Percentiles rank a stretch among this genome's conserved stretches.
Evolutionary conservation across 2,113 vertebrate species (phyloP).

Genomic region (Podiceps cristatus): DNA sequence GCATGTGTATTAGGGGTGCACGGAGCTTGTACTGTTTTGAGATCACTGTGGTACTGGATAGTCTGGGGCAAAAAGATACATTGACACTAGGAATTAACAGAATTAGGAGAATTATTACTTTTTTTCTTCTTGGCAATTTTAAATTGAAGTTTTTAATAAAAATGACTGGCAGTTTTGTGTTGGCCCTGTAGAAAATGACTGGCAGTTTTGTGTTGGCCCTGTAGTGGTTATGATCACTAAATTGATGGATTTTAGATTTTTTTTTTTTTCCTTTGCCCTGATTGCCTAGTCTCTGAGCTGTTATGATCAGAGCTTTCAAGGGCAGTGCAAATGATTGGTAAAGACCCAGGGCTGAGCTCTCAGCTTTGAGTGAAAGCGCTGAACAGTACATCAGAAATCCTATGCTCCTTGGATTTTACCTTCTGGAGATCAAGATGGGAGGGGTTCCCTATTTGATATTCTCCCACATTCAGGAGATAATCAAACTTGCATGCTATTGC

Average conservation of each 20-base stretch:
- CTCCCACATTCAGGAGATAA: background rate
- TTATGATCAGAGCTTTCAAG: background rate
- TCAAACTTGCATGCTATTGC: background rate
- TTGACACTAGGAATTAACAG: background rate
- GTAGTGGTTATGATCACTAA: background rate
- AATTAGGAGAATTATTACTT: background rate
- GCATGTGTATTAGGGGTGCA: fast-evolving
- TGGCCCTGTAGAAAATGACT: background rate
- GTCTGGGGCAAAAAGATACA: background rate
- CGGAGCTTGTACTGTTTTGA: background rate
- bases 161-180: background rate
- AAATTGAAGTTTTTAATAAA: background rate
- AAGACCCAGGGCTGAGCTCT: background rate
- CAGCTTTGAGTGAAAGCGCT: background rate
- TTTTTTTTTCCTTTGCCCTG: background rate
- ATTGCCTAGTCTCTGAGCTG: background rate
- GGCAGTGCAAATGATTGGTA: background rate
- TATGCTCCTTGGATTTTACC: background rate
- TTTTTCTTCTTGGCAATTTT: background rate
- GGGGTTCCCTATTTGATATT: background rate
- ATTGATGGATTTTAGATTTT: background rate
- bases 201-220: background rate
- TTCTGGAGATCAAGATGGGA: background rate
- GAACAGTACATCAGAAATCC: background rate
- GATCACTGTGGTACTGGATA: background rate